Percentiles rank a stretch among this genome's conserved stretches.
phyloP scores from a whole-genome alignment of 2,888 invertebrate species.

The Coleophora flavipennella region DNA sequence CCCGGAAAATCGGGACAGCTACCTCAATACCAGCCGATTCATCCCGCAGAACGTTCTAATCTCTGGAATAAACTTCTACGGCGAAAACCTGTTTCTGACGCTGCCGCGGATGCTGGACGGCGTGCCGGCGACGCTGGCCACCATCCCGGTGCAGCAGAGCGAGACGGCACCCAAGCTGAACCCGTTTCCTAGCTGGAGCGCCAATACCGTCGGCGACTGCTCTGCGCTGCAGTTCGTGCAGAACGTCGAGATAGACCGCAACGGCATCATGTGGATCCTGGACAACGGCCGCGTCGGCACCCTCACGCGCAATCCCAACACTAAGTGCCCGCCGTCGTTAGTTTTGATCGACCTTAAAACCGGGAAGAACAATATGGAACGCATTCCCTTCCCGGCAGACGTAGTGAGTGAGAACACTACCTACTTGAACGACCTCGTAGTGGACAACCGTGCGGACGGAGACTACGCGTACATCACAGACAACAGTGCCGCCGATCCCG shows the following conservation, averaged over 20 bases:
- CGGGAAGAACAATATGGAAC: conserved; percentile 67
- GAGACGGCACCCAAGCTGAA: conserved; percentile 73
- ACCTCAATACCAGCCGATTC: conserved; percentile 72
- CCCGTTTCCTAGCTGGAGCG: conserved; percentile 81
- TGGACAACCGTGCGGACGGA: conserved; percentile 76
- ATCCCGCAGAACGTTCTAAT: conserved; percentile 78
- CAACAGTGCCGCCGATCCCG: conserved; percentile 77
- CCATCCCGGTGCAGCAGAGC: conserved; percentile 62
- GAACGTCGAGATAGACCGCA: conserved; percentile 80
- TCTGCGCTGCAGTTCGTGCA: conserved; percentile 81
- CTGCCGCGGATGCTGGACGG: conserved; percentile 80
- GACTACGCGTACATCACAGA: conserved; percentile 83
- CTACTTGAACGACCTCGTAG: conserved; percentile 80
- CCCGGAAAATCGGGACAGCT: conserved; percentile 65
- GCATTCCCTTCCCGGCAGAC: conserved; percentile 75
- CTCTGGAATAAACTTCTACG: conserved; percentile 78
- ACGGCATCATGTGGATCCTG: conserved; percentile 78
- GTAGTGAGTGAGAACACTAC: conserved; percentile 72
- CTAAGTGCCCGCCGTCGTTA: conserved; percentile 78
- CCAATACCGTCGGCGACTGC: conserved; percentile 78
- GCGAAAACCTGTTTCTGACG: conserved; percentile 77
- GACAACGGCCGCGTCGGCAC: conserved; percentile 79
- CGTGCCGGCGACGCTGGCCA: conserved; percentile 79
- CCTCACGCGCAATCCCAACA: conserved; percentile 62
- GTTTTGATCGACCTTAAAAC: conserved; percentile 77